Evolutionary conservation across 2,113 vertebrate species (phyloP), one percentile per base, ranked within the genome.

Genomic region (Plecturocebus donacophilus): DNA sequence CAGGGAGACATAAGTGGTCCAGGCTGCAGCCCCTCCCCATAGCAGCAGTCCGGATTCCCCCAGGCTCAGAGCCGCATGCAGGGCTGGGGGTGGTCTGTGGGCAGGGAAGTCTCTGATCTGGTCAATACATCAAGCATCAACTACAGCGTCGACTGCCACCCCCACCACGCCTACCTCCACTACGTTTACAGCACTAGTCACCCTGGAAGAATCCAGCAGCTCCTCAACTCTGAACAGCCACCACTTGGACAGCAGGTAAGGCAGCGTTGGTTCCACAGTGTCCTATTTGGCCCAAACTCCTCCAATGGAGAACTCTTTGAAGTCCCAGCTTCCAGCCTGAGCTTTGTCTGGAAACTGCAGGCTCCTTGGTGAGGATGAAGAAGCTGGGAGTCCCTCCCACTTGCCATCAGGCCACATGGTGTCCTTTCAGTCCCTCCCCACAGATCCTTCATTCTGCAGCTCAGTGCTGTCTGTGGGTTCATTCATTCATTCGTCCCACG

Each of bases 61-160:
- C 20, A 32, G 75, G 23, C 11, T 84, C 30, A 49, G 79, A 87
- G 54, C 27, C 16, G 1, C 0, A 16, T 32, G 23, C 47, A n/a
- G 56, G 35, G n/a, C 12, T 66, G 32, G 0, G 9, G 81, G 47
- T 0, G 17, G n/a, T 79, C 7, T 35, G 20, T 56, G 68, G 84
- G 58, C 83, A 47, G 20, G 38, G 25, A 5, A 23, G 27, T 20
- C 9, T 64, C 4, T 83, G 56, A 96, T 35, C 73, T 96, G 58
- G 40, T 95, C 7, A 93, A 47, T 97, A 4, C 80, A 71, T 49
- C 77, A 95, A 97, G 90, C 84, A 79, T 6, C 91, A 12, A 35
- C 54, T 49, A 42, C 97, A 94, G 86, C 12, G 25, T 0, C 6
- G 1, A 84, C 87, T 52, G 81, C 70, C 30, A 40, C 32, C 14